Percentiles rank a stretch among this genome's conserved stretches.
Evolutionary conservation across 2,888 invertebrate species (phyloP).

Genomic region (Lacanobia oleracea): DNA sequence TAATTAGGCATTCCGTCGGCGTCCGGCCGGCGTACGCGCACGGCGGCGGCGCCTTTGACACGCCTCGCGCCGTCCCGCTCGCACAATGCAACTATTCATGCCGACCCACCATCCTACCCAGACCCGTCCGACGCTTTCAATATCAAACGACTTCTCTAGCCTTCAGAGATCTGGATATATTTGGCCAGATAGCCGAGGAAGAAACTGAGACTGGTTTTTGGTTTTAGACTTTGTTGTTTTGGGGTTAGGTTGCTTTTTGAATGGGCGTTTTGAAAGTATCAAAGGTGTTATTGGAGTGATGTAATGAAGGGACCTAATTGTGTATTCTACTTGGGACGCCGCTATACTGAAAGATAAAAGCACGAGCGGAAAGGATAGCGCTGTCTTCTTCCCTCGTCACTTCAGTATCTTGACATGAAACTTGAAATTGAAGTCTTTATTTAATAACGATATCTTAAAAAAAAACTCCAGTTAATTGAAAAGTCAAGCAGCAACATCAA

Average conservation of each 20-base stretch:
- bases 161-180: conserved; percentile 68
- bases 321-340: conserved; percentile 86
- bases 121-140: conserved; percentile 79
- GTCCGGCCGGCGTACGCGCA: conserved; percentile 88
- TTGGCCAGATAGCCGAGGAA: conserved; percentile 73
- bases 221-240: conserved; percentile 54
- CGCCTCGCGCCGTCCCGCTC: conserved; percentile 81
- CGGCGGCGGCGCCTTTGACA: conserved; percentile 87
- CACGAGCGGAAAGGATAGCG: conserved; percentile 74
- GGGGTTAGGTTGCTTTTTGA: conserved; percentile 55
- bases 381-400: conserved; percentile 74
- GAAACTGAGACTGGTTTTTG: conserved; percentile 60
- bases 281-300: conserved; percentile 89
- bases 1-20: conserved; percentile 89
- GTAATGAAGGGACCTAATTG: conserved; percentile 90
- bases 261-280: conserved; percentile 67
- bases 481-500: conserved; percentile 26
- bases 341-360: conserved; percentile 81
- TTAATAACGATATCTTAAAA: conserved; percentile 29
- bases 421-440: conserved; percentile 30
- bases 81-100: conserved; percentile 88
- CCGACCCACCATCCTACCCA: conserved; percentile 66
- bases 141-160: conserved; percentile 81
- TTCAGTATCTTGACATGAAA: conserved; percentile 63
- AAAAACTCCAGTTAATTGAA: conserved; percentile 16